Evolutionary conservation across 2,888 invertebrate species (phyloP).

Genomic region (Synergus laeviventris): DNA sequence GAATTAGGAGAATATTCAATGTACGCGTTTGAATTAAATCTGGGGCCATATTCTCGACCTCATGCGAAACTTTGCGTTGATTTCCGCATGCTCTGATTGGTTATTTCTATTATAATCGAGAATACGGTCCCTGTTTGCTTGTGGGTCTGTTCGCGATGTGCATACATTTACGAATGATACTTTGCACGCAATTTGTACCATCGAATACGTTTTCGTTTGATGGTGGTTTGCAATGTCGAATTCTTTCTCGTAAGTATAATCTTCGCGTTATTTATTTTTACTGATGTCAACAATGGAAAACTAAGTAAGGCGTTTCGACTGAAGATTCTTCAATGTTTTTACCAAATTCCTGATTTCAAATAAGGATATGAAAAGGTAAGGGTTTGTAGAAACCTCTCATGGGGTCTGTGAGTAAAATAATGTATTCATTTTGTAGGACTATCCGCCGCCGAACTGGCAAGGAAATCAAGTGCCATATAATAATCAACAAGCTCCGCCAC

Average conservation of each 20-base stretch:
- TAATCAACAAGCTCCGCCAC: conserved; percentile 70
- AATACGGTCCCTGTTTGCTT: neutral
- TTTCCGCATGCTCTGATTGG: no score
- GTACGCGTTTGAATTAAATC: neutral
- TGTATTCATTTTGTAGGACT: conserved; percentile 68
- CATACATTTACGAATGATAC: conserved; percentile 2
- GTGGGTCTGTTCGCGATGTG: conserved; percentile 11
- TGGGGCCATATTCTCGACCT: no score
- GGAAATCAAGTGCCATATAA: conserved; percentile 71
- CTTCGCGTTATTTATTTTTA: conserved; percentile 62
- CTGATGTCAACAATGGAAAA: conserved; percentile 53
- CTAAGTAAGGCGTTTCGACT: conserved; percentile 59
- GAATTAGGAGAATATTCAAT: neutral
- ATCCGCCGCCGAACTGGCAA: conserved; percentile 72
- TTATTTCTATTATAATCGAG: no score
- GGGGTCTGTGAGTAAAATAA: conserved; percentile 51
- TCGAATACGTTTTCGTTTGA: conserved; percentile 44
- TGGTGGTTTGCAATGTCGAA: conserved; percentile 48
- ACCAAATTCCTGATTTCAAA: conserved; percentile 65
- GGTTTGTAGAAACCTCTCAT: conserved; percentile 54
- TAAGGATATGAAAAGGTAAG: conserved; percentile 67
- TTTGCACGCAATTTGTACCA: conserved; percentile 4
- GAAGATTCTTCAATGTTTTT: conserved; percentile 64
- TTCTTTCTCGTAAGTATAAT: conserved; percentile 60
- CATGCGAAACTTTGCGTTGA: no score